Percentiles rank a stretch among this genome's conserved stretches.
Conservation (phyloP, 2,797 vertebrate genomes). For the Paratrypauchen microcephalus region DNA sequence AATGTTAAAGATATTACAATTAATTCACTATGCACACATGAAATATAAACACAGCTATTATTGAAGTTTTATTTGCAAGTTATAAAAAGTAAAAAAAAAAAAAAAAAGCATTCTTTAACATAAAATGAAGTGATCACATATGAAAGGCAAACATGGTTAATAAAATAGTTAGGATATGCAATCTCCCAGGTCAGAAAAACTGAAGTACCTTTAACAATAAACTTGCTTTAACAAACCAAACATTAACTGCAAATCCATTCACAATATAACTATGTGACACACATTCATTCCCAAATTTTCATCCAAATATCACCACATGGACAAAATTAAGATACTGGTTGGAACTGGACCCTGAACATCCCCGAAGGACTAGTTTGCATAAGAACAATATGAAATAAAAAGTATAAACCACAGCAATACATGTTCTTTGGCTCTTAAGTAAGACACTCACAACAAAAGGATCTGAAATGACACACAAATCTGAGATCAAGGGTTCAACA, state of each 20-base stretch:
- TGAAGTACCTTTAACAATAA: not conserved
- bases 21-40: not conserved
- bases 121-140: not conserved
- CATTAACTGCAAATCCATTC: not conserved
- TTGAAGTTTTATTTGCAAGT: conserved; percentile 4
- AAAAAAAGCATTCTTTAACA: not conserved
- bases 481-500: not conserved
- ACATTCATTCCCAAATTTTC: not conserved
- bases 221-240: not conserved
- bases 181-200: not conserved
- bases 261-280: not conserved
- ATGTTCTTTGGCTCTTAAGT: not conserved
- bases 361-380: not conserved
- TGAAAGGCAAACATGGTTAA: not conserved
- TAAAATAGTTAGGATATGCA: not conserved
- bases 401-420: not conserved
- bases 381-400: not conserved
- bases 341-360: not conserved
- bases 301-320: not conserved
- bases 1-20: too few relatives aligned
- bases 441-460: not conserved
- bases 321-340: not conserved
- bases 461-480: not conserved
- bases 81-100: conserved; percentile 10
- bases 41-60: not conserved